Evolutionary conservation across 2,888 invertebrate genomes (phyloP).

Genomic region (Anthoptus insignis): DNA sequence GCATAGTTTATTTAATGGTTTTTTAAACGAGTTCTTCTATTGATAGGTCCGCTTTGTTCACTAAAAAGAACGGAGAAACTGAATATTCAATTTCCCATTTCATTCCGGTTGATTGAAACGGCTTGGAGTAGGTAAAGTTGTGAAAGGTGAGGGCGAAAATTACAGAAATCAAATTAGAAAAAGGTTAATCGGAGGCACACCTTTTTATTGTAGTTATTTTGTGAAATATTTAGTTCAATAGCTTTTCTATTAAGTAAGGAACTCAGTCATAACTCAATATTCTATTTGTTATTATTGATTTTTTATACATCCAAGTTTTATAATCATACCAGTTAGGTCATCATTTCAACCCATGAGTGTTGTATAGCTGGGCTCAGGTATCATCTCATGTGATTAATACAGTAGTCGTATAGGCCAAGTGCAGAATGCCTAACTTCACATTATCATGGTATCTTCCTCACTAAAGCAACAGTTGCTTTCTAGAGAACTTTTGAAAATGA

Average conservation of each 20-base stretch:
- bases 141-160: slow-evolving; percentile 2
- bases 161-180: not conserved
- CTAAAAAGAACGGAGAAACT: not conserved
- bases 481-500: too few relatives aligned
- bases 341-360: too few relatives aligned
- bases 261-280: too few relatives aligned
- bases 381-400: too few relatives aligned
- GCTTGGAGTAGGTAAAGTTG: not conserved
- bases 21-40: not conserved
- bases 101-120: not conserved
- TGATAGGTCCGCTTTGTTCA: not conserved
- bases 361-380: too few relatives aligned
- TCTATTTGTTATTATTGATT: too few relatives aligned
- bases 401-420: too few relatives aligned
- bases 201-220: not conserved
- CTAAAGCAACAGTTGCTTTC: too few relatives aligned
- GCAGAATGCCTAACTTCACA: too few relatives aligned
- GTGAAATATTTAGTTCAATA: not conserved
- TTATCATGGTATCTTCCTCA: too few relatives aligned
- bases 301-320: too few relatives aligned
- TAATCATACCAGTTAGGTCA: too few relatives aligned
- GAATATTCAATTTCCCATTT: slow-evolving; percentile 2
- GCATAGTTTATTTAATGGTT: not conserved
- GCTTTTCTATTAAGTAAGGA: not conserved
- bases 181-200: not conserved